Evolutionary conservation across 2,113 vertebrate species (phyloP), one percentile per base, ranked within the genome.

Genomic region (Neopipo cinnamomea): DNA sequence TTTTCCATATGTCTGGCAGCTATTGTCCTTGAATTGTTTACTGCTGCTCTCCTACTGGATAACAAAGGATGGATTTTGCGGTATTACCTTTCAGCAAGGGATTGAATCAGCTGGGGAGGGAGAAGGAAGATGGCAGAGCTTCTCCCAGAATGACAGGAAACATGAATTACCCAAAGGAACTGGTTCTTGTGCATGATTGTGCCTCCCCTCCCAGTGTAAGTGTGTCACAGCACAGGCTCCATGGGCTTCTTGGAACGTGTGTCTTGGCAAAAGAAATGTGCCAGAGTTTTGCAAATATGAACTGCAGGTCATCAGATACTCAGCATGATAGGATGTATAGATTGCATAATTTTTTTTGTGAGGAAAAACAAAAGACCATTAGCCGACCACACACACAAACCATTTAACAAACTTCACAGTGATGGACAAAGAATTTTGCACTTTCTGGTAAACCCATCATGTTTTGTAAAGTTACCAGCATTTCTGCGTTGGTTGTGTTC

Each of bases 41-140:
- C 80, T 92, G 77, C 70, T 75, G 52, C 77, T 91, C 66, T 95
- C 81, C 89, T 22, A 12, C 77, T 62, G 85, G n/a, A 70, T 89
- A 89, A 91, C 74, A 95, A 95, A 95, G 66, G 80, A 70, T 65
- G 62, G 87, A 74, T 81, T 96, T 79, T 42, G 74, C 25, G 35
- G 73, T 78, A 30, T 85, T 81, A 75, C 80, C 47, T 95, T 92
- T 89, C 81, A 81, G 73, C 49, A 16, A 73, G 39, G 61, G 70
- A 78, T 14, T 56, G 24, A 82, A 72, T 49, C 44, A 49, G 49
- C 66, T 94, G 80, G 30, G 18, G 16, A 68, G 20, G 19, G 58
- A 59, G 83, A 37, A 93, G 68, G 30, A 94, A 22, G 33, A n/a
- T 13, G 41, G 52, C 56, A 39, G 49, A 44, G 31, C 82, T 95